Evolutionary conservation across 2,113 vertebrate species (phyloP).

Genomic region (Otis tarda): DNA sequence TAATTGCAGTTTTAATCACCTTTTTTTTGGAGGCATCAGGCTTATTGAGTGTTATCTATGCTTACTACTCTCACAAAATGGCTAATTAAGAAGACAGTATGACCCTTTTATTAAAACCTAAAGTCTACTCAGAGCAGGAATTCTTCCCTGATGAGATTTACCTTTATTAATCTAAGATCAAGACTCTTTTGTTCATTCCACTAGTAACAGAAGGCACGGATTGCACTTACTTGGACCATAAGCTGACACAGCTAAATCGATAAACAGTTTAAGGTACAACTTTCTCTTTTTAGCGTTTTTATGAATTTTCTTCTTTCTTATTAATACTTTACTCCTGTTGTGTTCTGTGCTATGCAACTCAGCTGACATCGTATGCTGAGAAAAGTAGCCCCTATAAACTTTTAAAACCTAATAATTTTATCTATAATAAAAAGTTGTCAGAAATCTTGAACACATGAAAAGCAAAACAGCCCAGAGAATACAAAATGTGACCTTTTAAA

Average conservation of each 20-base stretch:
- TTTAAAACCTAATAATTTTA: not conserved
- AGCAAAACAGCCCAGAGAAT: not conserved
- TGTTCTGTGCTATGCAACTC: not conserved
- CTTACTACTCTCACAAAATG: not conserved
- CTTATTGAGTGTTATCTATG: constrained; percentile 17
- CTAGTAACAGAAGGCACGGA: not conserved
- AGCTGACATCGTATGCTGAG: not conserved
- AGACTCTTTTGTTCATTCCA: not conserved
- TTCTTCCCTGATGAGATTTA: not conserved
- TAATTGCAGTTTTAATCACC: not conserved
- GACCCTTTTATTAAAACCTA: not conserved
- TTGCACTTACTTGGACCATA: not conserved
- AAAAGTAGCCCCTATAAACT: not conserved
- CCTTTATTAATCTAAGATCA: not conserved
- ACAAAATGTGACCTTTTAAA: rapidly evolving
- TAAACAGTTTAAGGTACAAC: not conserved
- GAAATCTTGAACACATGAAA: not conserved
- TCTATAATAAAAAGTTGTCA: not conserved
- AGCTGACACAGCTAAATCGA: not conserved
- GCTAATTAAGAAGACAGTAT: not conserved
- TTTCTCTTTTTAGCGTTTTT: not conserved
- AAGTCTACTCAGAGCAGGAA: not conserved
- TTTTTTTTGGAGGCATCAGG: not conserved
- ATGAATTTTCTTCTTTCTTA: not conserved
- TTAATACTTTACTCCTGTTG: rapidly evolving